A percentile compares a stretch with the other conserved stretches of the same genome.
Evolutionary conservation across 2,113 vertebrate genomes (phyloP).

Genomic region (Anguilla japonica): DNA sequence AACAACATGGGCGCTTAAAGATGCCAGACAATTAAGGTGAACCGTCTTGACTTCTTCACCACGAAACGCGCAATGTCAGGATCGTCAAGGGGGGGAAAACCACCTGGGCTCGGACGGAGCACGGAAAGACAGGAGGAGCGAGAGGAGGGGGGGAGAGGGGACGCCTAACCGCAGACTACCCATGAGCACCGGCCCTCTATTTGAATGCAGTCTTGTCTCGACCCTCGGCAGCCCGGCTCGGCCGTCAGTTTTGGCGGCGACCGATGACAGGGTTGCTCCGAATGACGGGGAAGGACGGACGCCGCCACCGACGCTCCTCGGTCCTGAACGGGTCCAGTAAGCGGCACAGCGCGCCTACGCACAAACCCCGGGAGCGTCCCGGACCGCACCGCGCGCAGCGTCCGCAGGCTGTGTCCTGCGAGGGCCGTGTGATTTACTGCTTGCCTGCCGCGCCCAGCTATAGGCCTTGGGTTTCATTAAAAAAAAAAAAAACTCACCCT

Average conservation of each 20-base stretch:
- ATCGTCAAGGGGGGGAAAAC: neutral
- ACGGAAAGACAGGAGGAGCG: neutral
- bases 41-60: neutral
- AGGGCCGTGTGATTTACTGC: neutral
- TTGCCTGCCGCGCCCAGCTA: too few relatives aligned
- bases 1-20: neutral
- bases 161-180: neutral
- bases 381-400: neutral
- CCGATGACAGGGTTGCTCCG: neutral
- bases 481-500: neutral
- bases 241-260: neutral
- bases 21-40: neutral
- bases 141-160: neutral
- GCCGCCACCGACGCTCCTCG: neutral
- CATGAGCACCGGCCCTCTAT: constrained; percentile 1
- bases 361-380: neutral
- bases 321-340: neutral
- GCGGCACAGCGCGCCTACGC: neutral
- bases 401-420: neutral
- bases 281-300: neutral
- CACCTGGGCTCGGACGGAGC: neutral
- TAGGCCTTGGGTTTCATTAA: too few relatives aligned
- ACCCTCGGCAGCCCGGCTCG: neutral
- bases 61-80: neutral
- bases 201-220: neutral